phyloP scores from a whole-genome alignment of 2,888 invertebrate species.

The Ochropleura plecta region DNA sequence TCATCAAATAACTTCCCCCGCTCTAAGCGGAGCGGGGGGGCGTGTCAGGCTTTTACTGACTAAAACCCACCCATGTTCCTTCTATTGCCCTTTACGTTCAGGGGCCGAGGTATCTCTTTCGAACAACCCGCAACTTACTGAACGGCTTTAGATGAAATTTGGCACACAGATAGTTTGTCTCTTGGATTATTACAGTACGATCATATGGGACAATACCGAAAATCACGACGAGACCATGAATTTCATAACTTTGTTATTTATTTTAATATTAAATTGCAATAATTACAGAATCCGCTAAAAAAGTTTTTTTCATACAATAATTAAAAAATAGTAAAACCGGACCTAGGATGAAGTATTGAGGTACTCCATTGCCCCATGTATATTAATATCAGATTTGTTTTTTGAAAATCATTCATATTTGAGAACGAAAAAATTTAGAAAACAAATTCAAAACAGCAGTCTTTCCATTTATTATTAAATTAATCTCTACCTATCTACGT shows the following conservation, averaged over 20 bases:
- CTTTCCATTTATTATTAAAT: neutral
- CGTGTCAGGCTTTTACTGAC: too few relatives aligned
- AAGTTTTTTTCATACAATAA: neutral
- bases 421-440: neutral
- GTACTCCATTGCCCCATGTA: neutral
- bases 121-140: too few relatives aligned
- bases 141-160: neutral
- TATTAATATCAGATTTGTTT: neutral
- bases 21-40: too few relatives aligned
- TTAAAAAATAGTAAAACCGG: slow-evolving; percentile 14
- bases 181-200: neutral
- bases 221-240: neutral
- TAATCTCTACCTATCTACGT: neutral
- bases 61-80: too few relatives aligned
- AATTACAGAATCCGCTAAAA: neutral
- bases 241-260: neutral
- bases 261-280: neutral
- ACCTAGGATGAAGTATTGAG: neutral
- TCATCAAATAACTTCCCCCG: too few relatives aligned
- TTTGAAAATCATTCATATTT: neutral
- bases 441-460: neutral
- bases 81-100: too few relatives aligned
- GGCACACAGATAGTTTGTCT: neutral
- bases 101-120: too few relatives aligned
- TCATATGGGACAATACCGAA: neutral